Conservation (phyloP, 1,140 invertebrate species). For the Heliconius himera region DNA sequence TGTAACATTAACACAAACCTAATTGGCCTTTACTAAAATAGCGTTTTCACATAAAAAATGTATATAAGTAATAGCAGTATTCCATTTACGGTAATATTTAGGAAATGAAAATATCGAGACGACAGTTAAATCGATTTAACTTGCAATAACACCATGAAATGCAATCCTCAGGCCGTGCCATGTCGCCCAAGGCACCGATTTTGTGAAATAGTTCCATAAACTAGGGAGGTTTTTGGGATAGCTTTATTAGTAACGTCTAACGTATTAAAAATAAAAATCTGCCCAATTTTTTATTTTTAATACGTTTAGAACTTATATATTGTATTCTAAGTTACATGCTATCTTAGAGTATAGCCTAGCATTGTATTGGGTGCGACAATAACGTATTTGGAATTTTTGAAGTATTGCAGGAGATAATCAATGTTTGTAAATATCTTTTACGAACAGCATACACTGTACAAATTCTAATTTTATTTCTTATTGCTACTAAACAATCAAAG, state of each 20-base stretch:
- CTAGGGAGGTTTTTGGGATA: slow-evolving; percentile 1
- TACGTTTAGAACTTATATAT: neutral
- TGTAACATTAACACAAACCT: too few relatives aligned
- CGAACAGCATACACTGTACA: too few relatives aligned
- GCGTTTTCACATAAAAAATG: neutral
- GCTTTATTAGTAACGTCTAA: slow-evolving; percentile 6
- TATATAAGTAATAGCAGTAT: neutral
- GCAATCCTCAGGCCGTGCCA: slow-evolving; percentile 55
- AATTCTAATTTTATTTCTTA: too few relatives aligned
- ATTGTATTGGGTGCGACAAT: too few relatives aligned
- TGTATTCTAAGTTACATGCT: neutral
- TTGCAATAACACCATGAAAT: slow-evolving; percentile 42
- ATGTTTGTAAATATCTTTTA: too few relatives aligned
- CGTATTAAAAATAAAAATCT: too few relatives aligned
- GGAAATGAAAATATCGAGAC: slow-evolving; percentile 8
- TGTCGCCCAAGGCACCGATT: slow-evolving; percentile 53
- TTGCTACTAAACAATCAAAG: too few relatives aligned
- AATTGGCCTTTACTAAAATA: too few relatives aligned
- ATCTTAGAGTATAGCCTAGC: too few relatives aligned
- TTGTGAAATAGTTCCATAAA: slow-evolving; percentile 22
- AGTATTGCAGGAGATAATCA: too few relatives aligned
- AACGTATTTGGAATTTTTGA: too few relatives aligned
- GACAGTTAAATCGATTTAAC: slow-evolving; percentile 33
- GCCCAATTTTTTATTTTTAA: neutral
- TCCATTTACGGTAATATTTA: neutral